Conservation (phyloP, 1,140 invertebrate genomes). For the Dryas iulia region DNA sequence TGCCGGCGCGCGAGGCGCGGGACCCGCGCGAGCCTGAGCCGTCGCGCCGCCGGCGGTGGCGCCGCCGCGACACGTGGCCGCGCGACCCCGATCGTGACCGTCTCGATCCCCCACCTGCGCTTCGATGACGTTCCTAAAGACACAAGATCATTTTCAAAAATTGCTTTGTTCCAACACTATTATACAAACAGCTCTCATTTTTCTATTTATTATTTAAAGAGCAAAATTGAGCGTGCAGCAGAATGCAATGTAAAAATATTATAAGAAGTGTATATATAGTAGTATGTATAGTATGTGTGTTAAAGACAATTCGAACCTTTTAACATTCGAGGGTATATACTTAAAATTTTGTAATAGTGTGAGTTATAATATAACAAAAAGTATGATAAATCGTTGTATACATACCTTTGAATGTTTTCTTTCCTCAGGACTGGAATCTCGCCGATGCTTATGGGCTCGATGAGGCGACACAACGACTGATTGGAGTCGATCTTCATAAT, state of each 20-base stretch:
- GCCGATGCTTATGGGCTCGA: conserved; percentile 58
- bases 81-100: conserved; percentile 62
- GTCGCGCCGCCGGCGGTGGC: conserved; percentile 56
- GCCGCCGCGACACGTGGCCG: conserved; percentile 44
- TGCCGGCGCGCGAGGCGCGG: conserved; percentile 85
- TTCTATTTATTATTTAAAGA: too few relatives aligned
- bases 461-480: conserved; percentile 74
- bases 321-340: too few relatives aligned
- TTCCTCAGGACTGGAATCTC: conserved; percentile 72
- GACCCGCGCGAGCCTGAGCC: conserved; percentile 60
- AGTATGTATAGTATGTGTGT: too few relatives aligned
- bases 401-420: conserved; percentile 68
- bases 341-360: too few relatives aligned
- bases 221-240: too few relatives aligned
- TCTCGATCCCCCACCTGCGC: conserved; percentile 47
- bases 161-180: not conserved
- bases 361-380: too few relatives aligned
- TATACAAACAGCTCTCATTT: too few relatives aligned
- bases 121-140: conserved; percentile 63
- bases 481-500: conserved; percentile 66
- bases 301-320: too few relatives aligned
- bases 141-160: not conserved
- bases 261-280: too few relatives aligned
- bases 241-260: too few relatives aligned
- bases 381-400: too few relatives aligned